Evolutionary conservation across 2,797 vertebrate species (phyloP), one percentile per base, ranked within the genome.

Genomic region (Delichon dasypus): DNA sequence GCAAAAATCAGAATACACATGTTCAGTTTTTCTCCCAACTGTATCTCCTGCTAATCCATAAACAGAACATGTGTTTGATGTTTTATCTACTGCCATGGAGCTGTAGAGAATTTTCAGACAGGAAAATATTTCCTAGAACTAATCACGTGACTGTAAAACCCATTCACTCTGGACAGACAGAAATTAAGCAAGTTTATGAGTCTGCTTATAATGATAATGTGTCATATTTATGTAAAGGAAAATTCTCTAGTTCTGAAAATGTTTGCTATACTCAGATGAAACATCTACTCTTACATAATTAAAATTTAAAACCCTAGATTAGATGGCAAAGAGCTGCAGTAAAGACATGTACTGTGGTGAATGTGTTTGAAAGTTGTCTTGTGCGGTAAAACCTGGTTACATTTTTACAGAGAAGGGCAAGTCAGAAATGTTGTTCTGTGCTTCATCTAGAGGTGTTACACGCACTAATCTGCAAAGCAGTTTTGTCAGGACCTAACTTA

Each of bases 41-140:
- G 53, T 91, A 94, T 93, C 87, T 94, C 34, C 76, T 86, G 61
- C 51, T 97, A 96, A 97, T 97, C 94, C 94, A 54, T 94, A 96
- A 96, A 84, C 15, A 92, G 83, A 91, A 90, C 51, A 53, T n/a
- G 66, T 85, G 93, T 97, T 97, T 92, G 67, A 62, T 94, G 96
- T 82, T 95, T 89, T 96, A 88, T 95, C 82, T 97, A 44, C 75
- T 94, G 85, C 78, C 62, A 68, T 36, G 5, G 64, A 92, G 66
- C 95, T 88, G 76, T 84, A 94, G 91, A 96, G 88, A 96, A 84
- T 90, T 95, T 94, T 91, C 81, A 95, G 91, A 81, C 57, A 94
- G 66, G 74, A 90, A 73, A 95, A 91, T 74, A 96, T 67, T 89
- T 95, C 50, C 36, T 86, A 58, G 75, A 94, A 88, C 71, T 97